phyloP scores from a whole-genome alignment of 2,888 invertebrate species.

The Phyllotreta cruciferae region DNA sequence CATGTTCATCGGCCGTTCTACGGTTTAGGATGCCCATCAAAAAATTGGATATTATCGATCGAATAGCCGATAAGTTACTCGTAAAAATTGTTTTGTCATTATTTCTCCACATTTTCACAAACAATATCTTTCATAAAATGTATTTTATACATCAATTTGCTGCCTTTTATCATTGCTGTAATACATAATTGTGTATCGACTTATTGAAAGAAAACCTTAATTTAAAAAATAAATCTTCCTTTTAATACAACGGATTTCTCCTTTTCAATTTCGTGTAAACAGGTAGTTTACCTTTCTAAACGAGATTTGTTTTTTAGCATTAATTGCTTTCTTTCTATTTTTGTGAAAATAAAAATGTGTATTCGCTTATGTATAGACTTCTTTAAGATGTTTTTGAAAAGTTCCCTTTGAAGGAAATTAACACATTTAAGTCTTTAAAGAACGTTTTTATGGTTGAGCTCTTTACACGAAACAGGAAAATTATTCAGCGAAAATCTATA shows the following conservation, averaged over 20 bases:
- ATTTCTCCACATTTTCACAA: no score
- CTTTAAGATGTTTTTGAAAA: conserved; percentile 16
- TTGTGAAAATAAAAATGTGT: conserved; percentile 13
- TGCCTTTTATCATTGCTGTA: no score
- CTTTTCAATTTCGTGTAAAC: no score
- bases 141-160: no score
- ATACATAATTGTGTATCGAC: no score
- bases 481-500: not conserved
- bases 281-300: no score
- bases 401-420: conserved; percentile 17
- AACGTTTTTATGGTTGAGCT: no score
- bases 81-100: no score
- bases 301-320: not conserved
- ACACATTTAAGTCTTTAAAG: conserved; percentile 5
- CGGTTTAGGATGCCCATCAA: conserved; percentile 35
- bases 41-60: conserved; percentile 38
- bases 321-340: conserved; percentile 19
- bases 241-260: no score
- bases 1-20: conserved; percentile 54
- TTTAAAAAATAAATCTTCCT: no score
- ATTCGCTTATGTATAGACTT: conserved; percentile 4
- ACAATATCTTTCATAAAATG: no score
- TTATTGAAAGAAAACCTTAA: no score
- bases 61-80: conserved; percentile 19
- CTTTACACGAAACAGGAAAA: not conserved